phyloP scores from a whole-genome alignment of 2,888 invertebrate species.

The Agonopterix subpropinquella region DNA sequence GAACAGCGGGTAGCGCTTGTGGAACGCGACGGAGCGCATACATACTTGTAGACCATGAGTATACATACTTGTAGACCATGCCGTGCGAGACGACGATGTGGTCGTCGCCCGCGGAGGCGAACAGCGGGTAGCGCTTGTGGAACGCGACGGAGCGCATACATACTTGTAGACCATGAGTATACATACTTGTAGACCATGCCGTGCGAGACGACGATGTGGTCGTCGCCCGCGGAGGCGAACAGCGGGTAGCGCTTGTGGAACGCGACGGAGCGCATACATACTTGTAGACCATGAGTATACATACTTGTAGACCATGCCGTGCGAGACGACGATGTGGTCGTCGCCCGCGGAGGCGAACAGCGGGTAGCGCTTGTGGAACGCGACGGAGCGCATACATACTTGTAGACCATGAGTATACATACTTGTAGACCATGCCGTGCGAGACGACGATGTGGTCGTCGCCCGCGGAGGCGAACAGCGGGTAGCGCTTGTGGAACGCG shows the following conservation, averaged over 20 bases:
- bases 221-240: constrained; percentile 97
- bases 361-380: constrained; percentile 95
- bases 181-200: constrained; percentile 99
- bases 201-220: constrained; percentile 94
- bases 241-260: constrained; percentile 96
- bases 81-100: constrained; percentile 96
- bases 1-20: constrained; percentile 95
- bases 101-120: constrained; percentile 98
- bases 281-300: too few relatives aligned
- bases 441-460: constrained; percentile 96
- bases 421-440: constrained; percentile 99
- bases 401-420: too few relatives aligned
- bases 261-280: constrained; percentile 90
- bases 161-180: too few relatives aligned
- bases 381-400: constrained; percentile 91
- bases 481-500: constrained; percentile 94
- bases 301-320: constrained; percentile 99
- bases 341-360: constrained; percentile 97
- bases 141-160: constrained; percentile 92
- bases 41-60: too few relatives aligned
- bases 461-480: constrained; percentile 96
- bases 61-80: constrained; percentile 99
- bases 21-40: constrained; percentile 93
- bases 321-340: constrained; percentile 94
- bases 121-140: constrained; percentile 95